A percentile compares a stretch with the other conserved stretches of the same genome.
phyloP scores from a whole-genome alignment of 2,113 vertebrate genomes.

The Mustela nigripes region DNA sequence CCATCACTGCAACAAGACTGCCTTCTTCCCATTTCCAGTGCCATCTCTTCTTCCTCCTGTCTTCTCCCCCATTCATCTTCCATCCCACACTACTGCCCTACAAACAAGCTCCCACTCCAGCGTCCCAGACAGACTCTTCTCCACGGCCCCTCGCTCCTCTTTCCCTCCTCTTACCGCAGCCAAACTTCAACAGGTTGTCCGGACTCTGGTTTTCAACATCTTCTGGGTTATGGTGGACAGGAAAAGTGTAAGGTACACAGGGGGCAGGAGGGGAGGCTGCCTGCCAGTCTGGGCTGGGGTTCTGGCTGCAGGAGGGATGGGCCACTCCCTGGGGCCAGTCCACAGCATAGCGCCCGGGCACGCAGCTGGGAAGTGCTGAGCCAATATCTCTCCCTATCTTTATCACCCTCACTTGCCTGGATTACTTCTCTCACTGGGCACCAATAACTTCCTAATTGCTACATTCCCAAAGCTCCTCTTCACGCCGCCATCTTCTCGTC shows the following conservation, averaged over 20 bases:
- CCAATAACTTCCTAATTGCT: neutral
- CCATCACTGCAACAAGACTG: neutral
- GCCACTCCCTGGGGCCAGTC: neutral
- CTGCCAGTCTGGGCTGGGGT: neutral
- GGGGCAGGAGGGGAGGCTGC: neutral
- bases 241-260: neutral
- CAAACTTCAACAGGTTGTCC: neutral
- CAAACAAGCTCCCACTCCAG: neutral
- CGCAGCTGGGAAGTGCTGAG: neutral
- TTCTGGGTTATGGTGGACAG: neutral
- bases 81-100: neutral
- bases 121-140: neutral
- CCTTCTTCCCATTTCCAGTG: neutral
- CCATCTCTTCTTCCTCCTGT: neutral
- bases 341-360: rapidly evolving
- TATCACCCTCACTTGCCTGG: neutral
- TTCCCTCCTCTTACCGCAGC: neutral
- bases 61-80: neutral
- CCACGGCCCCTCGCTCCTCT: neutral
- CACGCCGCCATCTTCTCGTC: neutral
- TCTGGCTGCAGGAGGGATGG: neutral
- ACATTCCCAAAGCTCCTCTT: neutral
- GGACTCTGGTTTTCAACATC: neutral
- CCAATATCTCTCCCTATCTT: neutral
- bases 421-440: neutral